Evolutionary conservation across 2,113 vertebrate genomes (phyloP).

Genomic region (Vulpes ferrilata): DNA sequence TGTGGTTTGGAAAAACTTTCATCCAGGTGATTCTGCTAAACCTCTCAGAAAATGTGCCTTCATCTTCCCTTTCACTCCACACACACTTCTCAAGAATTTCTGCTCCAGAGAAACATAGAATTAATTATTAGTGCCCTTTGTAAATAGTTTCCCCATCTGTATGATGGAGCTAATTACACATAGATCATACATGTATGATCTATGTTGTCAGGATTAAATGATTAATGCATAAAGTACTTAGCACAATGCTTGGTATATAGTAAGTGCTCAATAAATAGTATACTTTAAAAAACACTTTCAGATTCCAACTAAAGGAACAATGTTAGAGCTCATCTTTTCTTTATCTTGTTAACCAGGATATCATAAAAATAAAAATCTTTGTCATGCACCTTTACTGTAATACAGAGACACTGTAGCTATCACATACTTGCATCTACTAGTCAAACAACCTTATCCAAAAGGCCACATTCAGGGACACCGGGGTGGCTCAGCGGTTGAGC

Average conservation of each 20-base stretch:
- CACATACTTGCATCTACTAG: background rate
- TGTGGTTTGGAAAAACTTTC: background rate
- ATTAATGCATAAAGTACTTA: slow-evolving; percentile 13
- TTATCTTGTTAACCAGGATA: slow-evolving; percentile 33
- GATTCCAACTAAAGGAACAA: slow-evolving; percentile 43
- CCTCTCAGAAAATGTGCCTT: background rate
- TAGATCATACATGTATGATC: background rate
- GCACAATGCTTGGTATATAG: background rate
- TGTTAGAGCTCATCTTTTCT: background rate
- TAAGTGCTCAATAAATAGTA: slow-evolving; percentile 25
- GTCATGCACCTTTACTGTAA: background rate
- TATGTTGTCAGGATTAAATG: background rate
- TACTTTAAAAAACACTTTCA: background rate
- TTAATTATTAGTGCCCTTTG: slow-evolving; percentile 2
- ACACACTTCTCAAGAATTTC: background rate
- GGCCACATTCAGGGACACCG: no score
- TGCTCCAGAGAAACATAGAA: background rate
- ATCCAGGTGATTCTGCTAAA: background rate
- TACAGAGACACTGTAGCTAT: background rate
- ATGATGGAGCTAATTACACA: background rate
- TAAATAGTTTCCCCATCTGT: background rate
- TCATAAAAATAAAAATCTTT: slow-evolving; percentile 42
- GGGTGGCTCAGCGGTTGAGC: no score
- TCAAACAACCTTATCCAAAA: background rate
- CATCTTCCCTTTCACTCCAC: background rate